Conservation (phyloP, 2,888 invertebrate species). For the Listrodromus nycthemerus region DNA sequence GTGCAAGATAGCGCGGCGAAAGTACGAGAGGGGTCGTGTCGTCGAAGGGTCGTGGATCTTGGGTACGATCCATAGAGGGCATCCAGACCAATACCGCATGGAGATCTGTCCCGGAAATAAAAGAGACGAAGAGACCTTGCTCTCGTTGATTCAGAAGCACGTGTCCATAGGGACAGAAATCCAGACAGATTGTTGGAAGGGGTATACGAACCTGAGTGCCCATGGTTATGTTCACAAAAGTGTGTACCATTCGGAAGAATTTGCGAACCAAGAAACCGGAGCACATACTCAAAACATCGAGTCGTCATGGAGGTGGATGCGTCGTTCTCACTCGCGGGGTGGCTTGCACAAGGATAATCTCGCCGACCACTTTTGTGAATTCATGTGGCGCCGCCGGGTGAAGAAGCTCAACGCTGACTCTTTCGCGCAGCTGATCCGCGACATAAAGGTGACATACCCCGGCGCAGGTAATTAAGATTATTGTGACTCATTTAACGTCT, state of each 20-base stretch:
- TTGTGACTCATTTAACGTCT: too few species aligned
- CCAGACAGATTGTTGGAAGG: too few species aligned
- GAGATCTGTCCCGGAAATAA: slow-evolving; percentile 34
- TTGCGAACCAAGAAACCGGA: slow-evolving; percentile 31
- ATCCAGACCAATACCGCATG: slow-evolving; percentile 35
- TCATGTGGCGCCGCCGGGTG: slow-evolving; percentile 46
- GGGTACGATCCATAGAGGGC: slow-evolving; percentile 47
- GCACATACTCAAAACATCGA: slow-evolving; percentile 25
- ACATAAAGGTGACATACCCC: slow-evolving; percentile 30
- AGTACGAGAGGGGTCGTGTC: slow-evolving; percentile 48
- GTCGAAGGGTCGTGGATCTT: slow-evolving; percentile 49
- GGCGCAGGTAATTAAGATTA: background rate
- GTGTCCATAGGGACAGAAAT: too few species aligned
- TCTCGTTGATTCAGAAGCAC: too few species aligned
- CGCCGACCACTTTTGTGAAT: slow-evolving; percentile 52
- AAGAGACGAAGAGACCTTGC: too few species aligned
- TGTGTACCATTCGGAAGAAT: slow-evolving; percentile 46
- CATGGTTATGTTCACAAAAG: slow-evolving; percentile 39
- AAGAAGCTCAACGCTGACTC: slow-evolving; percentile 36
- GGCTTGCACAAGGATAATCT: slow-evolving; percentile 36
- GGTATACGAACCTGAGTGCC: background rate
- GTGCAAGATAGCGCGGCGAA: slow-evolving; percentile 47
- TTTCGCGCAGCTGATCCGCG: slow-evolving; percentile 32
- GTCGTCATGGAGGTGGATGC: slow-evolving; percentile 40
- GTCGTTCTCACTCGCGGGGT: slow-evolving; percentile 37